Base-by-base conservation (phyloP, 2,113 vertebrate species). In the Acrocephalus arundinaceus region DNA sequence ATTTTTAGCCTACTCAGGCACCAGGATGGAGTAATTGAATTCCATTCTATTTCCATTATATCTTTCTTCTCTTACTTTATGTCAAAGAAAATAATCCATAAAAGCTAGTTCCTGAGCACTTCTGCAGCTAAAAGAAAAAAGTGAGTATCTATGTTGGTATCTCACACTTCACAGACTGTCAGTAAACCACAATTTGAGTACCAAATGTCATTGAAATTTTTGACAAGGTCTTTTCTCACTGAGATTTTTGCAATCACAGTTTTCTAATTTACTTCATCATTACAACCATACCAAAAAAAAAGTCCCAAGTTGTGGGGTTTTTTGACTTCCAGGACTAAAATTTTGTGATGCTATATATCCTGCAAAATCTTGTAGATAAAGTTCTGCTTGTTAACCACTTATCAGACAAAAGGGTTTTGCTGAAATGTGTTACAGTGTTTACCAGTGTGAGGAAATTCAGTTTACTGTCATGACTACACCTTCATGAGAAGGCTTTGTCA, bases 1-100 rank as follows among this genome's bases (percentile, higher is more conserved):
- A 68, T 86, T 90, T 93, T 93, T 92, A 89, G 55, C 24, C 31
- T 82, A 37, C 48, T 49, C 31, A 89, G 37, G 17, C n/a, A 73
- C 51, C 41, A 71, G 31, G 18, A 62, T 15, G 48, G 51, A 51
- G 46, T 67, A 87, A 87, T 15, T 67, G 52, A 71, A 91, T 94
- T 79, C 59, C 55, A 68, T 39, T 87, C 7, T 89, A 24, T 72
- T 91, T 80, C 37, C 5, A 25, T 37, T 11, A 4, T 59, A 52
- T 66, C 20, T 46, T 81, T 52, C 22, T 75, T 46, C 21, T 35
- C 52, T 71, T 55, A 31, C 5, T 68, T 85, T 52, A 30, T 81
- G 59, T 12, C 14, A 67, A 84, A 90, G 8, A 73, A 85, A 82
- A 41, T 3, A 85, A 61, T 15, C 11, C 12, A 37, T 59, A 58